Evolutionary conservation across 2,113 vertebrate species (phyloP), one percentile per base, ranked within the genome.

Genomic region (Podarcis muralis): DNA sequence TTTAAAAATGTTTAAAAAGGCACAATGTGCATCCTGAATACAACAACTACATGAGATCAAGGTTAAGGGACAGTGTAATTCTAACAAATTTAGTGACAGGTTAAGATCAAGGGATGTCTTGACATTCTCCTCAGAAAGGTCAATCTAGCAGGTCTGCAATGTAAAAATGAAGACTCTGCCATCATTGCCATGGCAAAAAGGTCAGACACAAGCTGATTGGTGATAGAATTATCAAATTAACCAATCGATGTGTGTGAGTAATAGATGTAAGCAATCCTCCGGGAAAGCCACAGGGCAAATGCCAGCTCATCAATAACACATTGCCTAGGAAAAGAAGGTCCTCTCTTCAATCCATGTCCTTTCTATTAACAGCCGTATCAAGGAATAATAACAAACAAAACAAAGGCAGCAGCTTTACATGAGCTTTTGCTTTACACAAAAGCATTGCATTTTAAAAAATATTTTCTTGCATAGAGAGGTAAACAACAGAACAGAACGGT

Each of bases 141-240:
- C 98, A 98, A 97, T 98, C 97, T 97, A 97, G 97, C 96, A 97
- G 97, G 97, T 97, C 97, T 96, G 97, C 97, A 93, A 98, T 97
- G 97, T 97, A 97, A 97, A 98, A 98, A 98, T 98, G 98, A 98
- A 97, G 96, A 96, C 97, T 96, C 96, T 97, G 96, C 98, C 97
- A 98, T 98, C 98, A 98, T 98, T 97, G 98, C 98, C 98, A 97
- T 97, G 98, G 98, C 96, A 97, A 99, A 88, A 99, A 99, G 98
- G 99, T 99, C 99, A 99, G 98, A 97, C 97, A 98, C 97, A 97
- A 98, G 98, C 98, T 98, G 98, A 99, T 98, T 98, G 98, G 98
- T 98, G 98, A 99, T 98, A 98, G 98, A 99, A 99, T 98, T 98
- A 99, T 99, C 98, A 98, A 98, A 99, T 98, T 98, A 98, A 98